Base-by-base conservation (phyloP, 2,113 vertebrate species). In the Clupea harengus region DNA sequence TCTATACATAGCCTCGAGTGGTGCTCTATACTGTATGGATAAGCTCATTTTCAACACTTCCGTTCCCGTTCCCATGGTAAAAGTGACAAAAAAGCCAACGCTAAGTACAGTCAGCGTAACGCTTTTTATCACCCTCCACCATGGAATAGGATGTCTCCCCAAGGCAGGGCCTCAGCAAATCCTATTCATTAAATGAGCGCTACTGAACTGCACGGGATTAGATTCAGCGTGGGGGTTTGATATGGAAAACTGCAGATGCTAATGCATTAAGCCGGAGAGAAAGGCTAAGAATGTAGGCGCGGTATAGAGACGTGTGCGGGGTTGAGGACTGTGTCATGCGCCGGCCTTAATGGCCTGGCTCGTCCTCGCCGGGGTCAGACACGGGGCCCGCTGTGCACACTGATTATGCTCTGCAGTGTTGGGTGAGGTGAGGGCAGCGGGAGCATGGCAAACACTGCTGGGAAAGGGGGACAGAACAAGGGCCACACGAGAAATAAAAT, bases 101-200 rank as follows among this genome's bases (percentile, higher is more conserved):
- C 10, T 83, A 45, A 47, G 82, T 67, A 78, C 22, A n/a, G 60
- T 85, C 81, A 57, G 84, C 32, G 60, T 11, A 32, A 15, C 50
- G 78, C 67, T 81, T 72, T 10, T 75, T 83, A 85, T 88, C 25
- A 47, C 45, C 72, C 28, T 78, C 72, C 72, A 39, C 83, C 67
- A 25, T 39, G 81, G 47, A 82, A 45, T 83, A 50, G 47, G 22
- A 32, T 78, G 72, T 39, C 28, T 67, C 82, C 83, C 25, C 52
- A 84, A 67, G 81, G 83, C 83, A 7, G 52, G 6, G 72, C 72
- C 54, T 85, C 84, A 52, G 49, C 84, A 11, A 82, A 87, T 87
- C 54, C 83, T 45, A 67, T 45, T 64, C 78, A 25, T 84, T 87
- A 87, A 87, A 78, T 52, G 81, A 84, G 84, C 52, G 22, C 52